Evolutionary conservation across 2,113 vertebrate species (phyloP).

Genomic region (Neoarius graeffei): DNA sequence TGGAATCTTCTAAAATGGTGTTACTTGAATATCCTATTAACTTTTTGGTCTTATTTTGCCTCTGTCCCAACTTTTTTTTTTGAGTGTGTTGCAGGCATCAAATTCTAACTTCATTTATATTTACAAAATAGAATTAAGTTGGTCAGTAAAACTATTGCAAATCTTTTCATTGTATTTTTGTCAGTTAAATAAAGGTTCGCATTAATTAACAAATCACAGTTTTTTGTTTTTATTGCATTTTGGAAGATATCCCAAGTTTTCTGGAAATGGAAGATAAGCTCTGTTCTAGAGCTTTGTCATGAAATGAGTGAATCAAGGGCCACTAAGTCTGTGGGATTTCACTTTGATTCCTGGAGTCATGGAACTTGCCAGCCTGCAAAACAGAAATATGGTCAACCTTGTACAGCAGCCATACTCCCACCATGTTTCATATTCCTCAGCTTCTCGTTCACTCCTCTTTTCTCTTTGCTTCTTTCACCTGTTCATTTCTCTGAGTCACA

Average conservation of each 20-base stretch:
- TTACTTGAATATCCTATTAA: too few species aligned
- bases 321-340: not conserved
- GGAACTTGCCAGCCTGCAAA: constrained; percentile 35
- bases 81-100: too few species aligned
- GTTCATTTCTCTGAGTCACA: constrained; percentile 34
- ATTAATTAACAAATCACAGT: too few species aligned
- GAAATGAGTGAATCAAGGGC: not conserved
- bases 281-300: not conserved
- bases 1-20: too few species aligned
- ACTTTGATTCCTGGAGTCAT: constrained; percentile 25
- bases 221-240: too few species aligned
- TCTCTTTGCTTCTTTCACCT: not conserved
- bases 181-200: too few species aligned
- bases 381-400: constrained; percentile 47
- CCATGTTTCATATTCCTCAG: constrained; percentile 22
- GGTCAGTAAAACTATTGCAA: too few species aligned
- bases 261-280: not conserved
- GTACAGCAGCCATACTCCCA: constrained; percentile 40
- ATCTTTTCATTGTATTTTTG: too few species aligned
- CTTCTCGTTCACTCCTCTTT: constrained; percentile 3
- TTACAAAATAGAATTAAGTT: too few species aligned
- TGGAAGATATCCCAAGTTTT: not conserved
- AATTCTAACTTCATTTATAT: too few species aligned
- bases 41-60: too few species aligned
- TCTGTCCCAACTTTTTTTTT: too few species aligned